Percentiles rank a stretch among this genome's conserved stretches.
Evolutionary conservation across 1,140 invertebrate species (phyloP).

Genomic region (Paracyclopina nana): DNA sequence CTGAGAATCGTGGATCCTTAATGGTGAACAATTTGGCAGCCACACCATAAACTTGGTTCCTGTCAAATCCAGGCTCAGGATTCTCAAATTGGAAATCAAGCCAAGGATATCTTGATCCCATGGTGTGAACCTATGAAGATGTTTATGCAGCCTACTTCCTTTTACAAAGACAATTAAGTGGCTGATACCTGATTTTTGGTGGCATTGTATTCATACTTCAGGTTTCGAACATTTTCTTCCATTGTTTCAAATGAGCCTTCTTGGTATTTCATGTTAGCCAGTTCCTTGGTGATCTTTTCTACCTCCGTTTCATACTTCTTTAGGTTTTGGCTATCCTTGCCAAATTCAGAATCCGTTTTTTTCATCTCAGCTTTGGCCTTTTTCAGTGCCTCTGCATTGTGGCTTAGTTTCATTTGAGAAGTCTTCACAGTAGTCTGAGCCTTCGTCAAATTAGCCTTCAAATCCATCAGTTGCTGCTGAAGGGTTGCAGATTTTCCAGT

Average conservation of each 20-base stretch:
- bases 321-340: constrained; percentile 21
- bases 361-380: constrained; percentile 45
- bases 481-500: constrained; percentile 61
- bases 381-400: constrained; percentile 43
- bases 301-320: constrained; percentile 37
- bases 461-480: constrained; percentile 65
- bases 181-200: too few relatives aligned
- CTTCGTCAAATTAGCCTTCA: constrained; percentile 47
- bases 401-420: constrained; percentile 49
- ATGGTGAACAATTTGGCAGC: constrained; percentile 55
- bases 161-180: too few relatives aligned
- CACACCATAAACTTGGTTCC: constrained; percentile 50
- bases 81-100: constrained; percentile 51
- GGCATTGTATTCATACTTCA: constrained; percentile 10
- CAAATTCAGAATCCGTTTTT: constrained; percentile 30
- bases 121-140: constrained; percentile 11
- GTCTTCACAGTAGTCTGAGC: constrained; percentile 60
- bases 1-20: constrained; percentile 44
- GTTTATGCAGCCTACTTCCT: too few relatives aligned
- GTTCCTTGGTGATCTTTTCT: background rate
- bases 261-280: constrained; percentile 13
- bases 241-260: constrained; percentile 27
- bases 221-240: constrained; percentile 7
- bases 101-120: constrained; percentile 35
- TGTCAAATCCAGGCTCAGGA: constrained; percentile 55